Evolutionary conservation across 2,888 invertebrate species (phyloP), one percentile per base, ranked within the genome.

Genomic region (Callosobruchus maculatus): DNA sequence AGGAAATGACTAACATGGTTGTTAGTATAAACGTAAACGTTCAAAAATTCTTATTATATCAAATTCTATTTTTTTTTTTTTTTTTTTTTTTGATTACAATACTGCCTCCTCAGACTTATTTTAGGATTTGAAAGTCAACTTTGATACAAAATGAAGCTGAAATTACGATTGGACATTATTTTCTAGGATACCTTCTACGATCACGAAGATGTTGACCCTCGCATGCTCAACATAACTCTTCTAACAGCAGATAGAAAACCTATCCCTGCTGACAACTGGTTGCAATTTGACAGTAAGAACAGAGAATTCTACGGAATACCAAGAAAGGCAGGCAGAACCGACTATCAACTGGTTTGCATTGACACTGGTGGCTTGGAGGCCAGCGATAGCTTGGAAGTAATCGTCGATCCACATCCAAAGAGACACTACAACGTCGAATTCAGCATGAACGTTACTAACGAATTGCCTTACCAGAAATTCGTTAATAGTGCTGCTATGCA

Each of bases 231-330:
- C 70, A 89, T 97, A 78, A 91, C 93, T 0, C 88, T 97, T 0
- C 89, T 94, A 70, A 94, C 93, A 75, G 91, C 90, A 78, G 93
- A 95, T 81, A 90, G 93, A 74, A 90, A 90, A 4, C 89, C 91
- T 71, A 88, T 96, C 26, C 90, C 92, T 5, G 82, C 89, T 0
- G 89, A 91, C 20, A 92, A 93, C 84, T 98, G 97, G 97, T 87
- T 98, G 77, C 96, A 96, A 86, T 96, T 97, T 84, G 96, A 97
- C 85, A 89, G 90, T 0, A 94, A 93, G 82, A 96, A 95, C 88
- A 94, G 95, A 83, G 96, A 95, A 88, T 95, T 98, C 87, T 95
- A 92, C 84, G 97, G 97, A 0, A 90, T 98, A 72, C 88, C 91
- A 0, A 88, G 88, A 0, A 94, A 97, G 84, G 90, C 91, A 21